These are phyloP conservation scores for Helicoverpa assulta DNA, from an alignment of 2,888 invertebrate genomes.

Conservation along the genomic window DNA sequence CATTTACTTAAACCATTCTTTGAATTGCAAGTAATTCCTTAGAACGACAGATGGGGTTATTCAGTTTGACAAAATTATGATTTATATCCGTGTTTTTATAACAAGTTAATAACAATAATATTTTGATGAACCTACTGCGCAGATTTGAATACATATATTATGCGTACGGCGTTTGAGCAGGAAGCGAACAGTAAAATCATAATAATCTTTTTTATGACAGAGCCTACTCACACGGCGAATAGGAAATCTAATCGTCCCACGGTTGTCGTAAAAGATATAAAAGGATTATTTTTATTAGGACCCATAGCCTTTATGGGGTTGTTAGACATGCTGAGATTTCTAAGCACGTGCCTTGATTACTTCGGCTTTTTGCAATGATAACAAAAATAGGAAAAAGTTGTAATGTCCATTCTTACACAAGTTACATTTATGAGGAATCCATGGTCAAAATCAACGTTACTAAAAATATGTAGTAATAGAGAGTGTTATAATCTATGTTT, in stretches of 20 bases:
- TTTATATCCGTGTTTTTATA: background rate
- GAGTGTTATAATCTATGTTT: too few species aligned
- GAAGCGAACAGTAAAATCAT: background rate
- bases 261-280: background rate
- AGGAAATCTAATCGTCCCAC: background rate
- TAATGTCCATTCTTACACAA: too few species aligned
- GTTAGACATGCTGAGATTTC: background rate
- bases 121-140: background rate
- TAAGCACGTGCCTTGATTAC: background rate
- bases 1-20: background rate
- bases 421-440: too few species aligned
- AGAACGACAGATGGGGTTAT: background rate
- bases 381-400: too few species aligned
- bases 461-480: too few species aligned
- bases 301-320: background rate
- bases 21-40: background rate
- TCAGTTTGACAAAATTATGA: background rate
- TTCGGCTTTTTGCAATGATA: background rate
- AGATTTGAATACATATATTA: background rate
- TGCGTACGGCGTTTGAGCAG: background rate
- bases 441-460: too few species aligned
- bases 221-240: slow-evolving; percentile 1
- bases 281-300: background rate
- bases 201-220: background rate
- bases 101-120: background rate